These are phyloP conservation scores for Eutolmus rufibarbis DNA, from an alignment of 2,888 invertebrate species.

Conservation along the genomic window DNA sequence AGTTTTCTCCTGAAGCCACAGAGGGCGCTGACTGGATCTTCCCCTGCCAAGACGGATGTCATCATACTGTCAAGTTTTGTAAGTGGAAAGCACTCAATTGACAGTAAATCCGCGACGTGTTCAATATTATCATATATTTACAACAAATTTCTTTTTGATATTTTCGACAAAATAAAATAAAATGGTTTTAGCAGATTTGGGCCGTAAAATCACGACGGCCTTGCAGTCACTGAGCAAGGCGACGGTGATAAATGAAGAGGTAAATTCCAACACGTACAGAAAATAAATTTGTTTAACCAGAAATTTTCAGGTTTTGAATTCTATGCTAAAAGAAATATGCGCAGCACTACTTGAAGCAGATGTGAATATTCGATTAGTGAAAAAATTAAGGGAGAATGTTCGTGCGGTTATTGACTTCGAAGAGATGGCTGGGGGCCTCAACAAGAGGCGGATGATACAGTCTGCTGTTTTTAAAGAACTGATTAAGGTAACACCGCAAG, in stretches of 20 bases:
- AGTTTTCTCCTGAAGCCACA: background rate
- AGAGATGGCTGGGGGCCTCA: conserved; percentile 98
- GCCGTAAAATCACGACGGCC: conserved; percentile 98
- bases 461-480: conserved; percentile 98
- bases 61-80: background rate
- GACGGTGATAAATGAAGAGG: conserved; percentile 98
- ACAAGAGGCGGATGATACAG: conserved; percentile 98
- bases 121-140: conserved; percentile 5
- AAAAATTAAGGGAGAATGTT: conserved; percentile 96
- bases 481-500: conserved; percentile 75
- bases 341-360: conserved; percentile 97
- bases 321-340: conserved; percentile 99
- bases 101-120: conserved; percentile 19
- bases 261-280: conserved; percentile 58
- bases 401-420: conserved; percentile 97
- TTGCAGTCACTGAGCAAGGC: conserved; percentile 97
- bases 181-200: conserved; percentile 99
- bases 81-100: conserved; percentile 3
- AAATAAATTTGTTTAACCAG: background rate
- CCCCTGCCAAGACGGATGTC: background rate
- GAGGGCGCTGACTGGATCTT: background rate
- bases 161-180: conserved; percentile 56
- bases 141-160: background rate
- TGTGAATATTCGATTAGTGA: conserved; percentile 94
- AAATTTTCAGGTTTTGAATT: conserved; percentile 83